These are phyloP conservation scores for Temnothorax rugatulus DNA, from an alignment of 2,888 invertebrate genomes.

Conservation along the genomic window DNA sequence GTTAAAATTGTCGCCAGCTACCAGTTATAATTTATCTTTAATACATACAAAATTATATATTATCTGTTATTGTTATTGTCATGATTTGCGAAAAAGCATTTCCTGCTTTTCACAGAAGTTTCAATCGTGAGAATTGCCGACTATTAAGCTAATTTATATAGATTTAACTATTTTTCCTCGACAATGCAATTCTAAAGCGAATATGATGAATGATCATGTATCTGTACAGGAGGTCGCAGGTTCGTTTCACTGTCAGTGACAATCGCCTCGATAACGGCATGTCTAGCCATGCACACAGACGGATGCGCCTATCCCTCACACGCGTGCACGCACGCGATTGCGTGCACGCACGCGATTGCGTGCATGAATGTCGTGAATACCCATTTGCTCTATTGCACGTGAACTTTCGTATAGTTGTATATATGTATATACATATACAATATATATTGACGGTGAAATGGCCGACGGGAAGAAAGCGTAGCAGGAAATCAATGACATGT, in stretches of 20 bases:
- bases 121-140: background rate
- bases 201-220: background rate
- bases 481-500: conserved; percentile 79
- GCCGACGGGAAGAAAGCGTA: conserved; percentile 83
- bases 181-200: background rate
- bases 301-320: background rate
- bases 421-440: background rate
- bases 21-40: conserved; percentile 9
- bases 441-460: conserved; percentile 76
- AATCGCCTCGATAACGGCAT: background rate
- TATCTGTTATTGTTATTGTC: background rate
- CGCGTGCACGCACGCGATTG: conserved; percentile 43
- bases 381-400: conserved; percentile 45
- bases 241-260: conserved; percentile 60
- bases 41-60: background rate
- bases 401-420: conserved; percentile 19
- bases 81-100: background rate
- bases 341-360: conserved; percentile 58
- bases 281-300: conserved; percentile 2
- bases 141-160: background rate
- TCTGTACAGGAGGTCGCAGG: background rate
- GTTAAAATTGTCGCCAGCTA: background rate
- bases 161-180: background rate
- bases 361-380: conserved; percentile 44
- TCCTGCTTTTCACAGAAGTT: background rate